Percentiles rank a stretch among this genome's conserved stretches.
Evolutionary conservation across 2,113 vertebrate genomes (phyloP).

Genomic region (Crotophaga sulcirostris): DNA sequence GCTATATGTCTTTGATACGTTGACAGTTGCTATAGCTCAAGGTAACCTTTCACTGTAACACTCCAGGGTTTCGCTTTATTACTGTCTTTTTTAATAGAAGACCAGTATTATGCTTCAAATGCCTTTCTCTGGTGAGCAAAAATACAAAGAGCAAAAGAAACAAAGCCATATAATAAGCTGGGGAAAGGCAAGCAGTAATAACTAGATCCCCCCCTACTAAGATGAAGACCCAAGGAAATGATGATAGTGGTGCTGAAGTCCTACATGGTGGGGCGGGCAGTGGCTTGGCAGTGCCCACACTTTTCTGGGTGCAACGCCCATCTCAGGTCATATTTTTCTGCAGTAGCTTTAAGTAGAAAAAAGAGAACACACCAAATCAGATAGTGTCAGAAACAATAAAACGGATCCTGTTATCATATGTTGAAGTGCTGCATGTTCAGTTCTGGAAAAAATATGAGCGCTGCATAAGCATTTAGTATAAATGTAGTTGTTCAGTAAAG

Average conservation of each 20-base stretch:
- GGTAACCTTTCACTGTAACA: constrained; percentile 31
- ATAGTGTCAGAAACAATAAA: background rate
- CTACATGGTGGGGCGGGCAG: background rate
- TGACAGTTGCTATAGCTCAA: constrained; percentile 48
- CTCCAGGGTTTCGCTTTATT: constrained; percentile 39
- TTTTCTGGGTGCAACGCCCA: background rate
- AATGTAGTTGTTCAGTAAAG: background rate
- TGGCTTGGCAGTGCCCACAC: rapidly evolving
- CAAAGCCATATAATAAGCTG: background rate
- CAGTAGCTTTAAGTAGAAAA: background rate
- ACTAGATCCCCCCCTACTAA: background rate
- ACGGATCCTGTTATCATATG: background rate
- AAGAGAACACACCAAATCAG: background rate
- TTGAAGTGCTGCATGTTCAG: background rate
- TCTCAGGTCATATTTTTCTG: background rate
- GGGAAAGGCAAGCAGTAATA: background rate
- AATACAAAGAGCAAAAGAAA: background rate
- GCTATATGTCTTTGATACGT: constrained; percentile 2
- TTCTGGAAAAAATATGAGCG: background rate
- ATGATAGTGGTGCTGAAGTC: background rate
- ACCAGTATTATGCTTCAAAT: background rate
- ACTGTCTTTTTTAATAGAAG: background rate
- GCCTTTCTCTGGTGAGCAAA: background rate
- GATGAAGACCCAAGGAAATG: background rate
- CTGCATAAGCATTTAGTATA: background rate